phyloP scores from a whole-genome alignment of 1,140 invertebrate species.

The Brachionus angularis region DNA sequence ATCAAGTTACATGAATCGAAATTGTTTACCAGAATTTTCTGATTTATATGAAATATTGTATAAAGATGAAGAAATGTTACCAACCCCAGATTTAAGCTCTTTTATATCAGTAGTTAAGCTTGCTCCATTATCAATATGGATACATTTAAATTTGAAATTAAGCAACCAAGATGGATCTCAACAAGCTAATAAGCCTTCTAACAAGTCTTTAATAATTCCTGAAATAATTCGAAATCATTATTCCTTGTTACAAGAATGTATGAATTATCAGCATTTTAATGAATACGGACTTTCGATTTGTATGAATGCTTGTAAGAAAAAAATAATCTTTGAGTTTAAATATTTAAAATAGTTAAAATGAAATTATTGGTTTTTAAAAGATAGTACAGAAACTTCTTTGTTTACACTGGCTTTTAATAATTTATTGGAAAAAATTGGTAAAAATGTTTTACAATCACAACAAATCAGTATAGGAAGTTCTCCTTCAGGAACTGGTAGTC shows the following conservation, averaged over 20 bases:
- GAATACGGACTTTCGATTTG: conserved; percentile 4
- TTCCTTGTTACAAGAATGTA: conserved; percentile 9
- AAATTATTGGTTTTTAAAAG: neutral
- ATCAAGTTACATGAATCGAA: neutral
- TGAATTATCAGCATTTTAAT: neutral
- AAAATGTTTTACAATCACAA: neutral
- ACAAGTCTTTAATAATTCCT: neutral
- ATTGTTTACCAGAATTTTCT: conserved; percentile 4
- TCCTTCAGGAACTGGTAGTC: conserved; percentile 9
- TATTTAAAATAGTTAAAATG: neutral
- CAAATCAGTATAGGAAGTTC: conserved; percentile 17
- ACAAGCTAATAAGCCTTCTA: neutral
- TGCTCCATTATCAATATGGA: conserved; percentile 2
- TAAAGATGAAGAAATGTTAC: neutral
- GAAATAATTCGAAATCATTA: neutral
- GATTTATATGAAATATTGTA: conserved; percentile 24
- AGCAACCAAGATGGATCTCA: neutral
- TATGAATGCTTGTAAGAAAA: conserved; percentile 33
- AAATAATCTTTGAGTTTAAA: neutral
- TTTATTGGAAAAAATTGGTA: conserved; percentile 31
- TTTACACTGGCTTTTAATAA: neutral
- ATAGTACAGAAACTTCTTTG: neutral
- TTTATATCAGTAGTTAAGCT: neutral
- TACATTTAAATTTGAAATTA: conserved; percentile 2
- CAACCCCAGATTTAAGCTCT: neutral